A percentile compares a stretch with the other conserved stretches of the same genome.
Evolutionary conservation across 2,888 invertebrate species (phyloP).

Genomic region (Callosobruchus maculatus): DNA sequence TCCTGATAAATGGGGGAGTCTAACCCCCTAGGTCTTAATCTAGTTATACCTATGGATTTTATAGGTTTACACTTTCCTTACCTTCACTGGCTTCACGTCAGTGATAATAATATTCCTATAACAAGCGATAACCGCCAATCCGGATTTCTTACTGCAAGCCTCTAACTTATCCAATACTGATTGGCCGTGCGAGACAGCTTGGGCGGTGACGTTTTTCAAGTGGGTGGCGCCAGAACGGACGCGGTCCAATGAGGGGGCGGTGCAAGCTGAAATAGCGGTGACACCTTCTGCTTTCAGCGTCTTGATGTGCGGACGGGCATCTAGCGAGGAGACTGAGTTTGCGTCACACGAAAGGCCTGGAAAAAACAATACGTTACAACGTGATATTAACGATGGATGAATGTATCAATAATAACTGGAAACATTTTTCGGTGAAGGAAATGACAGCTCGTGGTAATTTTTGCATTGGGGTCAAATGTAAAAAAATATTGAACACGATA

Average conservation of each 20-base stretch:
- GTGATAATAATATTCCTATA: slow-evolving; percentile 36
- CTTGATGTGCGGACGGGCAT: slow-evolving; percentile 22
- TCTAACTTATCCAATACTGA: slow-evolving; percentile 32
- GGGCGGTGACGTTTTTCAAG: slow-evolving; percentile 14
- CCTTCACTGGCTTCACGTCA: slow-evolving; percentile 21
- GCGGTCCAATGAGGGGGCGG: slow-evolving; percentile 17
- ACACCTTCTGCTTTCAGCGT: slow-evolving; percentile 22
- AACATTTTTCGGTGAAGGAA: background rate
- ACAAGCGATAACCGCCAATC: slow-evolving; percentile 34
- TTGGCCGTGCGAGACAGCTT: slow-evolving; percentile 31
- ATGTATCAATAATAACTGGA: background rate
- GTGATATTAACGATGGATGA: too few species aligned
- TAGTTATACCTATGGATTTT: too few species aligned
- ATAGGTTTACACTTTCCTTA: background rate
- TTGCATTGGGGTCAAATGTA: too few species aligned
- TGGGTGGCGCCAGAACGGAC: slow-evolving; percentile 6
- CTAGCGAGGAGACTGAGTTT: slow-evolving; percentile 25
- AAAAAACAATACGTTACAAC: background rate
- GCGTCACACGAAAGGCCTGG: slow-evolving; percentile 24
- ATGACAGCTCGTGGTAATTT: too few species aligned
- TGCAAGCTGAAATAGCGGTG: slow-evolving; percentile 10
- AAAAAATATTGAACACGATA: too few species aligned
- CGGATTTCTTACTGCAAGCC: slow-evolving; percentile 32
- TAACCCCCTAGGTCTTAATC: too few species aligned
- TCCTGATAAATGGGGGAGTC: too few species aligned